phyloP scores from a whole-genome alignment of 2,888 invertebrate species.

The Erpobdella octoculata region DNA sequence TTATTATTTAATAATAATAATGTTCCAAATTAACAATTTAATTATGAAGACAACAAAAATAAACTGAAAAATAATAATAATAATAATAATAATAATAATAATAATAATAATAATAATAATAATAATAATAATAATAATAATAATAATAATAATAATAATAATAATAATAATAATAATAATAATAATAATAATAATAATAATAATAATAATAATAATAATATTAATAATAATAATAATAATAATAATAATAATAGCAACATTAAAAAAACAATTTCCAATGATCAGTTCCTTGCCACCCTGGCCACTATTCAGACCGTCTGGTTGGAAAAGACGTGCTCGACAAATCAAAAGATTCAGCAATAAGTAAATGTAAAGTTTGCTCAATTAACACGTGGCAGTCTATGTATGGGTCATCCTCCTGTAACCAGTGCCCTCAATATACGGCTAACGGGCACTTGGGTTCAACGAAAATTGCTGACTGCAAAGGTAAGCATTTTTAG shows the following conservation, averaged over 20 bases:
- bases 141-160: no score
- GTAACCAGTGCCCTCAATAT: neutral
- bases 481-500: no score
- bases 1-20: neutral
- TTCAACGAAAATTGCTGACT: neutral
- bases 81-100: no score
- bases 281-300: conserved; percentile 12
- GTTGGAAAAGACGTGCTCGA: neutral
- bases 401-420: conserved; percentile 1
- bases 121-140: no score
- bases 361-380: neutral
- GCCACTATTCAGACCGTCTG: conserved; percentile 2
- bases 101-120: no score
- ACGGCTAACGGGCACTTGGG: neutral
- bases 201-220: no score
- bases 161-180: no score
- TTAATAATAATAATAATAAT: no score
- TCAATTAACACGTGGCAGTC: neutral
- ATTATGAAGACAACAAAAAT: no score
- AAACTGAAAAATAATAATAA: no score
- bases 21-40: no score
- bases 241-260: neutral
- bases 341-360: neutral
- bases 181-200: no score
- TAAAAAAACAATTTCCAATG: neutral